Base-by-base conservation (phyloP, 2,797 vertebrate species). In the Pseudochromis fuscus region DNA sequence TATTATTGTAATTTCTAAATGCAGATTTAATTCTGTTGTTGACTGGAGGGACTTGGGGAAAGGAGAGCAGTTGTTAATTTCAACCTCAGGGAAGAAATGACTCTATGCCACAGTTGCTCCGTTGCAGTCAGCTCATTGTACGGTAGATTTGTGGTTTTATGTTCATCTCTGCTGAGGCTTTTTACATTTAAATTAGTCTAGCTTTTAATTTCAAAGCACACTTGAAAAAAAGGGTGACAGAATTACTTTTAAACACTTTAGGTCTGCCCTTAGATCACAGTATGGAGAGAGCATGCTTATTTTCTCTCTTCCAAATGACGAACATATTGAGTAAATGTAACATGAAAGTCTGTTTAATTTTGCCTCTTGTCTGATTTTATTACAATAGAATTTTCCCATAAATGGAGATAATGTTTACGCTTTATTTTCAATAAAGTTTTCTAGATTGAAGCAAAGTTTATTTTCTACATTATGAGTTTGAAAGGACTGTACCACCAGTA, bases 191-290 rank as follows among this genome's bases (percentile, higher is more conserved):
- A 71, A 65, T 19, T 25, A 63, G 40, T 31, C 33, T 38, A 4
- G 37, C 64, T 75, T 72, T 48, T 15, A 28, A 77, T 76, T 72
- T 30, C 19, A n/a, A n/a, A 33, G 46, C 3, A 40, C 2, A 19
- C 53, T 42, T 48, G 31, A 31, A 52, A 67, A 30, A 76, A 55
- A 18, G 2, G 7, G 64, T 69, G 38, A 77, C 55, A 69, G 57
- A 67, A 68, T 51, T 65, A 78, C 15, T 3, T 35, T 15, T 35
- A 35, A 35, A 35, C 12, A 35, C 12, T 35, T 35, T 13, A 35
- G n/a, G n/a, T n/a, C n/a, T n/a, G n/a, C n/a, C n/a, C n/a, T n/a
- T n/a, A n/a, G n/a, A n/a, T n/a, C n/a, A n/a, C n/a, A n/a, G n/a
- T n/a, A n/a, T n/a, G n/a, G n/a, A n/a, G 5, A 13, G 19, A 16